Base-by-base conservation (phyloP, 1,140 invertebrate genomes). In the Acromyrmex echinatior region DNA sequence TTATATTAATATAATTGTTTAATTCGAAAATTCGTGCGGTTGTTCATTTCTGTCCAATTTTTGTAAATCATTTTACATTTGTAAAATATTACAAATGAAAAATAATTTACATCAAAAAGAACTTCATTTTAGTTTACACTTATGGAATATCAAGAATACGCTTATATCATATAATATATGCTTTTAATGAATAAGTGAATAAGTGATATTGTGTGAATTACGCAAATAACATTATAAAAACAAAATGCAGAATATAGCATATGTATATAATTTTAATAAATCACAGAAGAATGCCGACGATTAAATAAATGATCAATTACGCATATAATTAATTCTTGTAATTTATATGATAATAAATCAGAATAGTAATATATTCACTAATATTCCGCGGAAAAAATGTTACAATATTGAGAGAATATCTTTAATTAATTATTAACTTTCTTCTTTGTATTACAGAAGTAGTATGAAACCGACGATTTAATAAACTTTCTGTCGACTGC, bases 291-390 rank as follows among this genome's bases (percentile, higher is more conserved):
- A 60, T 60, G 16, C 31, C 25, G 25, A 31, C 14, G 35, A 56
- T 74, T 62, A 62, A 56, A 84, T 62, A 62, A 74, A 0, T 62
- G 39, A 84, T 82, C 18, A 74, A 62, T 84, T 63, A 39, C 16
- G 25, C n/a, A 74, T 39, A 62, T 82, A 82, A 80, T 74, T 84
- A 84, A 71, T 84, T 84, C 39, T 31, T n/a, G 10, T 62, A 45
- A 84, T 76, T 74, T 74, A 84, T 84, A 39, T 74, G 16, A 14
- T 73, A 56, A 76, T 84, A 51, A 62, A 63, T 76, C 25, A 35
- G 56, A 62, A 84, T 63, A 39, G 16, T 45, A 31, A 49, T 74
- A 28, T 35, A 21, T 81, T 14, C 39, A 21, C 1, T 56, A 68
- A 80, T 70, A 58, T 70, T 70, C n/a, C n/a, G 25, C 28, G 14